phyloP scores from a whole-genome alignment of 1,140 invertebrate genomes.

The Diorhabda sublineata region DNA sequence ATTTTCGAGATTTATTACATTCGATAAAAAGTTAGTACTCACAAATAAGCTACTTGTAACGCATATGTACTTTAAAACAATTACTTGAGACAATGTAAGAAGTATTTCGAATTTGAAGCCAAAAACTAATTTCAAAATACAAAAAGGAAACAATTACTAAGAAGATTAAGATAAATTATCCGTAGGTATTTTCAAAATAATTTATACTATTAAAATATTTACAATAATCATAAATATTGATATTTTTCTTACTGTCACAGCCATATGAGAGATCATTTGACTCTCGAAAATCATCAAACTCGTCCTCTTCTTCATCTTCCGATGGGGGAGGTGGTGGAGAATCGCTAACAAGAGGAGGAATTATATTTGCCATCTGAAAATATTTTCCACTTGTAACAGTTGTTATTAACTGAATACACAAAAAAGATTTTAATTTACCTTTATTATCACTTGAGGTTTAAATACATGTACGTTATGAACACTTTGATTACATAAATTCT shows the following conservation, averaged over 20 bases:
- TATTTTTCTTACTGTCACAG: constrained; percentile 38
- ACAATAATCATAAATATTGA: constrained; percentile 20
- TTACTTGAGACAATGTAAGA: no score
- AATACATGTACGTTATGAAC: background rate
- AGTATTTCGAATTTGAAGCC: no score
- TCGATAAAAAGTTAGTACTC: no score
- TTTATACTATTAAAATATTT: constrained; percentile 1
- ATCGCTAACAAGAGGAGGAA: constrained; percentile 60
- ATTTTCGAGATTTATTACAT: no score
- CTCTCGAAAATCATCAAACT: constrained; percentile 57
- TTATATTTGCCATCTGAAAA: constrained; percentile 46
- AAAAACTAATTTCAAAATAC: no score
- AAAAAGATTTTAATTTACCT: background rate
- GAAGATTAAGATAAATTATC: no score
- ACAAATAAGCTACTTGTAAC: no score
- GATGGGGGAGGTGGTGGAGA: constrained; percentile 58
- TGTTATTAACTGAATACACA: background rate
- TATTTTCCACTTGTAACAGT: background rate
- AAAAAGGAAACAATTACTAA: no score
- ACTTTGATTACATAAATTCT: background rate
- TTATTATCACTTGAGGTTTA: background rate
- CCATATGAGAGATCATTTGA: constrained; percentile 47
- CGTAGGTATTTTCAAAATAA: no score
- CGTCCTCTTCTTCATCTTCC: constrained; percentile 60
- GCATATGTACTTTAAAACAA: no score